Evolutionary conservation across 2,888 invertebrate genomes (phyloP), one percentile per base, ranked within the genome.

Genomic region (Ectemnius cavifrons): DNA sequence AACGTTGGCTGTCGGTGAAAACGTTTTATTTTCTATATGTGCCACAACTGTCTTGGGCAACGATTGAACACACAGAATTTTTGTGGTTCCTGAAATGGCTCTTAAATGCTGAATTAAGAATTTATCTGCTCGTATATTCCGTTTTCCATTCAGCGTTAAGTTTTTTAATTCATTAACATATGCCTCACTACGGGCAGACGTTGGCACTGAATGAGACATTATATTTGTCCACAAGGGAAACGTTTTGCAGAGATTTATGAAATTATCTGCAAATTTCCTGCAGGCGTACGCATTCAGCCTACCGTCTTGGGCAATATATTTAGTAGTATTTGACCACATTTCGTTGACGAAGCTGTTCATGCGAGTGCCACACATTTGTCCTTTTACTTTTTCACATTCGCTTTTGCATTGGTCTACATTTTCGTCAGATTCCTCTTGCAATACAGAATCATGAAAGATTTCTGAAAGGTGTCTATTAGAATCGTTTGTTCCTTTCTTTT

Each of bases 91-190:
- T 46, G 67, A 62, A 14, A 79, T 45, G 4, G 62, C 52, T 46
- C 68, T 67, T 11, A 81, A 57, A 52, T 81, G 81, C 4, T 66
- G 59, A 11, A 75, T 61, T 8, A 77, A 65, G 52, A 62, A 79
- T 59, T 81, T 78, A 46, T 78, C 74, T 0, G 64, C 52, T 11
- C 78, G 62, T 0, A 78, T 16, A 45, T 76, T 67, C 14, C 67
- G 49, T 1, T 11, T 20, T n/a, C 18, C 59, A 18, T 59, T 59
- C 16, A 59, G 18, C 16, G n/a, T 59, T 14, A 59, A 8, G 18
- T 59, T n/a, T 8, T 59, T 59, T 2, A 59, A 20, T 3, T 59
- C 59, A 14, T 20, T 20, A 23, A 59, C 23, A 27, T 59, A 59
- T 20, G 16, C 59, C 28, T 59, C 59, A 59, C 13, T 59, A 11